Base-by-base conservation (phyloP, 2,888 invertebrate species). In the Cataglyphis livida region DNA sequence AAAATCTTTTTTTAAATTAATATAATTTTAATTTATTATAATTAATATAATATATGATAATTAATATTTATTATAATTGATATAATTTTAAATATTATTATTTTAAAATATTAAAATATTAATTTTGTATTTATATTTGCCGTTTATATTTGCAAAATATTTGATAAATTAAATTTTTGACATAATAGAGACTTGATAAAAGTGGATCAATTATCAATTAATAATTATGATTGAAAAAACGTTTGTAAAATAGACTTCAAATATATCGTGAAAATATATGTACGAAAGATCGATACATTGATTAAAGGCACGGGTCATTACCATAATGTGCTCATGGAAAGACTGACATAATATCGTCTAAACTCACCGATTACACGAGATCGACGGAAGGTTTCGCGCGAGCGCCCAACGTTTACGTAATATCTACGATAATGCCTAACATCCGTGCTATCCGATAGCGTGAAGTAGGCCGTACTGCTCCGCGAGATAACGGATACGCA, bases 401-500 rank as follows among this genome's bases (percentile, higher is more conserved):
- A 79, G 64, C 81, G 78, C 81, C 6, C 28, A 64, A 38, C 81
- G 62, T 81, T 76, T 81, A 79, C 59, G 73, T 79, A 79, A 76
- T 82, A 78, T 66, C 65, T 44, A 48, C 64, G 51, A 82, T 82
- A 79, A 76, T 64, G 65, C 66, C 79, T 64, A 65, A 57, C 79
- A 79, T 76, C 54, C 65, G 73, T 32, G 78, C 79, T 41, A 66
- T 73, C 65, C 79, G 32, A 28, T 41, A 54, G 41, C 61, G 81
- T 79, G 38, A 81, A 76, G 78, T 76, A 78, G 81, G 79, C 61
- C 76, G 83, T 48, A 18, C 71, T 78, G 70, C 57, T 70, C 78
- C 78, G 59, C 59, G 57, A 71, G 65, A 83, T 83, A 84, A 76
- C 83, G 83, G 83, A 76, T 25, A 65, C 51, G 57, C 73, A 73